A percentile compares a stretch with the other conserved stretches of the same genome.
phyloP scores from a whole-genome alignment of 2,888 invertebrate genomes.

The Rhimphoctona megacephalus region DNA sequence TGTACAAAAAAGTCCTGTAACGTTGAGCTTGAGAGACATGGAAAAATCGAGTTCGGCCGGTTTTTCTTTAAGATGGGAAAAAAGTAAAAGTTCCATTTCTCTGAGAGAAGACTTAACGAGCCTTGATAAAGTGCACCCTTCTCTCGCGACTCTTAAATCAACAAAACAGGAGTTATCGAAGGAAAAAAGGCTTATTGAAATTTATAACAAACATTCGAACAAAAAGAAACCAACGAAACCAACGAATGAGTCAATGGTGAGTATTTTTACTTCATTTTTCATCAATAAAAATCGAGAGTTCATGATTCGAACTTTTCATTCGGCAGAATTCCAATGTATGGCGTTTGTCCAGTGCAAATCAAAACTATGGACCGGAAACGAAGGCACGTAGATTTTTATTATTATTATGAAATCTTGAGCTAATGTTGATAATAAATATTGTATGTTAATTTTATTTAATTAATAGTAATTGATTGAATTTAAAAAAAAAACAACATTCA shows the following conservation, averaged over 20 bases:
- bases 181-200: constrained; percentile 45
- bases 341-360: constrained; percentile 55
- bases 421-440: background rate
- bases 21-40: background rate
- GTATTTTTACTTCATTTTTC: background rate
- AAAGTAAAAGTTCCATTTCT: background rate
- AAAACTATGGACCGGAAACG: constrained; percentile 25
- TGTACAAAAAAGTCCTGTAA: background rate
- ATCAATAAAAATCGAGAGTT: background rate
- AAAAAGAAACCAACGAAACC: constrained; percentile 30
- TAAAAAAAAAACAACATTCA: constrained; percentile 4
- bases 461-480: background rate
- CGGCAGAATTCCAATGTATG: constrained; percentile 44
- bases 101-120: constrained; percentile 17
- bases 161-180: background rate
- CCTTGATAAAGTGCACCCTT: constrained; percentile 49
- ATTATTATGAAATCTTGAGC: background rate
- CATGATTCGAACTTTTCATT: background rate
- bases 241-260: constrained; percentile 27
- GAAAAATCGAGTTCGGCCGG: constrained; percentile 2
- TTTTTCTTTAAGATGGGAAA: background rate
- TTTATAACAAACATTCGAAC: constrained; percentile 49
- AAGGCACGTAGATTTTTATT: constrained; percentile 28
- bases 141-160: constrained; percentile 42
- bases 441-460: too few species aligned